Evolutionary conservation across 1,140 invertebrate genomes (phyloP).

Genomic region (Drosophila ercepeae): DNA sequence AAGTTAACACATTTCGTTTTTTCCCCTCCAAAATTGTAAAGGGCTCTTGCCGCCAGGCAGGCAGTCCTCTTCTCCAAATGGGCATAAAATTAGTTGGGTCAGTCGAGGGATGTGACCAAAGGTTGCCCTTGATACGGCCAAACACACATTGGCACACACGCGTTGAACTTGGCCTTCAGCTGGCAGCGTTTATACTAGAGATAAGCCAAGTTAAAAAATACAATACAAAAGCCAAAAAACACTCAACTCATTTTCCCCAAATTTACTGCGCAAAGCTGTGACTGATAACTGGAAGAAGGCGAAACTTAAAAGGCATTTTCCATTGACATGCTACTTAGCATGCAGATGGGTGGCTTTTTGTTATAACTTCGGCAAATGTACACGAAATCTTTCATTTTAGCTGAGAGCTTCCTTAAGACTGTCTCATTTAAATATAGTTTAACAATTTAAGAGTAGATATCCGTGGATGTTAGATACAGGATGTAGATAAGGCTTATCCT

Average conservation of each 20-base stretch:
- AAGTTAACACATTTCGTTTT: slow-evolving; percentile 81
- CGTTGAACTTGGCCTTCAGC: slow-evolving; percentile 67
- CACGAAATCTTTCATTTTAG: slow-evolving; percentile 33
- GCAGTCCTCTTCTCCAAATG: slow-evolving; percentile 51
- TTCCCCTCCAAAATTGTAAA: slow-evolving; percentile 53
- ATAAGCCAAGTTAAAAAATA: slow-evolving; percentile 52
- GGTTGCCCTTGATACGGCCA: slow-evolving; percentile 63
- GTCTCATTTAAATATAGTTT: background rate
- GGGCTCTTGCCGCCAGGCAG: slow-evolving; percentile 35
- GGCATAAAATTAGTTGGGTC: slow-evolving; percentile 80
- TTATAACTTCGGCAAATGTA: slow-evolving; percentile 58
- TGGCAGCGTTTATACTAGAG: slow-evolving; percentile 56
- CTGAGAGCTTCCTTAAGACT: background rate
- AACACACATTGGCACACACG: slow-evolving; percentile 7
- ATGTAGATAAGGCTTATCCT: too few relatives aligned
- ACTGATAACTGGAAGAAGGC: slow-evolving; percentile 46
- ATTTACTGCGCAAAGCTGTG: slow-evolving; percentile 60
- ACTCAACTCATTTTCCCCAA: slow-evolving; percentile 60
- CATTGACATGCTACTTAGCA: slow-evolving; percentile 37
- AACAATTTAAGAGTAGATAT: background rate
- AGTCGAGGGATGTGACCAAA: slow-evolving; percentile 70
- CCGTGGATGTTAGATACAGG: too few relatives aligned
- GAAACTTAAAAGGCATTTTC: slow-evolving; percentile 2
- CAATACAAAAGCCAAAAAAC: slow-evolving; percentile 26
- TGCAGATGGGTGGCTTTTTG: slow-evolving; percentile 47